Base-by-base conservation (phyloP, 2,888 invertebrate genomes). In the Tenthredo mesomela region DNA sequence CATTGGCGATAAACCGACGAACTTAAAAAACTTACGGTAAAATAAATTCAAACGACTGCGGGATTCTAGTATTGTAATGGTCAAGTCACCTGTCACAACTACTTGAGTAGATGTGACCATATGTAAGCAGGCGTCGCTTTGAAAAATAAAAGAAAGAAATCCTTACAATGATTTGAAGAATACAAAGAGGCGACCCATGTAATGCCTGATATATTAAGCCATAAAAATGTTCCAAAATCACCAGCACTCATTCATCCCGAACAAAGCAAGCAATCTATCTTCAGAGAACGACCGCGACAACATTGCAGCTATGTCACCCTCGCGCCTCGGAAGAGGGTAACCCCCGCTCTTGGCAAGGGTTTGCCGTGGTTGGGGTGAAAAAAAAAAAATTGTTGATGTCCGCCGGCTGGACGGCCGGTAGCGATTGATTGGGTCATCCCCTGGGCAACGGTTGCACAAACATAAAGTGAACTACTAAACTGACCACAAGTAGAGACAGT, bases 401-500 rank as follows among this genome's bases (percentile, higher is more conserved):
- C 70, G 84, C 43, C 40, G 65, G 29, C 61, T 78, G 37, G 43
- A 58, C 47, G 84, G 33, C 82, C 83, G 77, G 84, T 89, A 87
- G 86, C 82, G 87, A 92, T 91, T 92, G 92, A 92, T 92, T 91
- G 91, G 91, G 90, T 91, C 92, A 89, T 93, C 92, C 90, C 93
- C 92, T 91, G 88, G 92, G 92, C 92, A 92, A 93, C 93, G 89
- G 87, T 88, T 89, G 89, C 88, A 73, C 93, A 92, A 93, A 93
- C 93, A 93, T 86, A 85, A 88, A 89, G 87, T 84, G 85, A 87
- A 70, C 33, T 12, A 25, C 82, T 70, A 33, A 82, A 82, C 67
- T 82, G 82, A 82, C 82, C 82, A 47, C 65, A 67, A 47, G 70
- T 10, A 70, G 43, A 67, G 82, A 82, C 82, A 82, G 82, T 82